These are phyloP conservation scores for Baryphthengus martii DNA, from an alignment of 2,113 vertebrate species.

Conservation along the genomic window DNA sequence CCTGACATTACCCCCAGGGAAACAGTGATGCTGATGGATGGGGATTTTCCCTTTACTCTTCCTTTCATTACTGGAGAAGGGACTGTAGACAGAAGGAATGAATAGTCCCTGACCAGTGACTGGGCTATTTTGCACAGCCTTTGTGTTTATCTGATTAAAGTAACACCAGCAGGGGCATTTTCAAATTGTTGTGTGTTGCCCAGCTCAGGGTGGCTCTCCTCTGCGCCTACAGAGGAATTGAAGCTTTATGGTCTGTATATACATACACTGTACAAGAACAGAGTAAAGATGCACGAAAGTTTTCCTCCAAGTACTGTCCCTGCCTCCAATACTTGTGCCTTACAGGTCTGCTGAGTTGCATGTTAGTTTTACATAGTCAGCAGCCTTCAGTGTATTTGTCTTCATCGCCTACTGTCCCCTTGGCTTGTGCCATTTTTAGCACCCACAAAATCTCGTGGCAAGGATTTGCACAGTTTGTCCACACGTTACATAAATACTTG, in stretches of 20 bases:
- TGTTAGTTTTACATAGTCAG: background rate
- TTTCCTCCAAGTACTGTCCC: background rate
- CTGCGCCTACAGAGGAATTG: background rate
- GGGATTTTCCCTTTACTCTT: background rate
- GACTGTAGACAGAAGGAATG: background rate
- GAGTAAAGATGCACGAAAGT: background rate
- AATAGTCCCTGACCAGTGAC: background rate
- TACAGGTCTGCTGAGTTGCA: background rate
- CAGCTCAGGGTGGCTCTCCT: background rate
- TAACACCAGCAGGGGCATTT: background rate
- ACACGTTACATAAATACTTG: accelerated
- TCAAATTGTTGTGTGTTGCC: background rate
- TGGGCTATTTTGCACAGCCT: background rate
- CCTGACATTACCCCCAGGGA: background rate
- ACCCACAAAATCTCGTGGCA: background rate
- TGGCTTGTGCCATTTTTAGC: background rate
- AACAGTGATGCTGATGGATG: background rate
- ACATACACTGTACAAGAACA: background rate
- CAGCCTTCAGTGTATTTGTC: background rate
- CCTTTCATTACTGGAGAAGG: background rate
- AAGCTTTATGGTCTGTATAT: background rate
- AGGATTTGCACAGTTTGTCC: background rate
- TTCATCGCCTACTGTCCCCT: background rate
- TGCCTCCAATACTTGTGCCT: background rate
- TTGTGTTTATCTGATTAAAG: background rate